phyloP scores from a whole-genome alignment of 2,113 vertebrate species.

The Microcebus griseorufus region DNA sequence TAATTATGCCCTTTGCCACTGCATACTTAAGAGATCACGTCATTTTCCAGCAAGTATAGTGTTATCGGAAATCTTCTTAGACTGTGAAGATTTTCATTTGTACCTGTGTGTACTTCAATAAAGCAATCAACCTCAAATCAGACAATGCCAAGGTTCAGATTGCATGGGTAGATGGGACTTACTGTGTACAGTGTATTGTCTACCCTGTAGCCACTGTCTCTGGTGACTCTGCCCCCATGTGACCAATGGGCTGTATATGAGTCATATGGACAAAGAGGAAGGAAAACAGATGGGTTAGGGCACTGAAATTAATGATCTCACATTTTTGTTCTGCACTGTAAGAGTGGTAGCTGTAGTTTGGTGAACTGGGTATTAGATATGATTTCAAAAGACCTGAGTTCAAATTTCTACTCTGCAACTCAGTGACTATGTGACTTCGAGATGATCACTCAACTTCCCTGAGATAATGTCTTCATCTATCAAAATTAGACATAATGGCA shows the following conservation, averaged over 20 bases:
- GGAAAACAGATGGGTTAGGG: neutral
- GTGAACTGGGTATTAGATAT: neutral
- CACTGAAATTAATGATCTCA: neutral
- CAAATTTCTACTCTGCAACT: neutral
- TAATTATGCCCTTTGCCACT: too few species aligned
- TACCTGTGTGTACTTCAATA: conserved; percentile 45
- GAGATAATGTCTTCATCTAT: neutral
- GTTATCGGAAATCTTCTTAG: too few species aligned
- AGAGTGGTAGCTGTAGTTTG: neutral
- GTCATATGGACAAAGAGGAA: neutral
- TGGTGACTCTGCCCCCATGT: neutral
- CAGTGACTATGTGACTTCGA: neutral
- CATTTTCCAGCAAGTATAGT: too few species aligned
- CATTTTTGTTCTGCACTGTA: neutral
- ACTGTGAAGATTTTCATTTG: neutral
- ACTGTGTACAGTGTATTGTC: neutral
- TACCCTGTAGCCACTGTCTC: neutral
- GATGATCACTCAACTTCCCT: neutral
- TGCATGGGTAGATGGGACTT: neutral
- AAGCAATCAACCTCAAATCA: conserved; percentile 34
- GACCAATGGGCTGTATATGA: neutral
- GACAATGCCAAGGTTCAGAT: neutral
- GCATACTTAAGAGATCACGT: too few species aligned
- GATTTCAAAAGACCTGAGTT: neutral
- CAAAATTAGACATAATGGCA: neutral